Evolutionary conservation across 1,140 invertebrate species (phyloP).

Genomic region (Hypothenemus hampei): DNA sequence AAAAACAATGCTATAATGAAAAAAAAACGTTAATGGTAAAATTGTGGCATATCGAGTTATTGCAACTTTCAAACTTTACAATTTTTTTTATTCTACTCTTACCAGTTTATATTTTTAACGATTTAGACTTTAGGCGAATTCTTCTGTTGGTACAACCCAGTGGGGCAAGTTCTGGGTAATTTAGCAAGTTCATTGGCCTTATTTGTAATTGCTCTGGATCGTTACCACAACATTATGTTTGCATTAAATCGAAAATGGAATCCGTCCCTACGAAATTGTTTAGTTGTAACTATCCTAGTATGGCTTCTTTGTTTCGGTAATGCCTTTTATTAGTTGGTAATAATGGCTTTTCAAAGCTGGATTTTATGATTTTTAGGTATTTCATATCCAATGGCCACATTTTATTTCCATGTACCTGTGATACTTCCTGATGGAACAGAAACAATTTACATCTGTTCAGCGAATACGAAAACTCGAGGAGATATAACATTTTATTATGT

Average conservation of each 20-base stretch:
- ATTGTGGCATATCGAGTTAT: too few species aligned
- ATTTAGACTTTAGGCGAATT: slow-evolving; percentile 43
- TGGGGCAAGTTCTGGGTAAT: slow-evolving; percentile 48
- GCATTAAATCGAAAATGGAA: slow-evolving; percentile 45
- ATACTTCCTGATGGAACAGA: slow-evolving; percentile 20
- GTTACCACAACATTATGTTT: slow-evolving; percentile 48
- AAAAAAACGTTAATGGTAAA: not conserved
- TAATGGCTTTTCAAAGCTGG: not conserved
- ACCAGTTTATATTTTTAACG: not conserved
- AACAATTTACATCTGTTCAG: slow-evolving; percentile 21
- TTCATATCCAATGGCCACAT: slow-evolving; percentile 34
- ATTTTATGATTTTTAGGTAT: slow-evolving; percentile 20
- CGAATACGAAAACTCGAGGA: slow-evolving; percentile 34
- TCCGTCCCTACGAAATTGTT: slow-evolving; percentile 37
- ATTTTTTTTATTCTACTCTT: not conserved
- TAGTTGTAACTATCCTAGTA: slow-evolving; percentile 36
- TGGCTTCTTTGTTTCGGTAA: slow-evolving; percentile 42
- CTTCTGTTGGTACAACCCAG: slow-evolving; percentile 49
- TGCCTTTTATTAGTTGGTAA: not conserved
- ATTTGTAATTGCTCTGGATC: slow-evolving; percentile 52
- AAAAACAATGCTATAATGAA: too few species aligned
- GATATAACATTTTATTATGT: slow-evolving; percentile 44
- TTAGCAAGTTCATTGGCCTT: slow-evolving; percentile 50
- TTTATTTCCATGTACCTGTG: slow-evolving; percentile 28
- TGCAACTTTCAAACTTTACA: not conserved